Percentiles rank a stretch among this genome's conserved stretches.
Evolutionary conservation across 2,888 invertebrate species (phyloP).

Genomic region (Lepidochrysops patricia): DNA sequence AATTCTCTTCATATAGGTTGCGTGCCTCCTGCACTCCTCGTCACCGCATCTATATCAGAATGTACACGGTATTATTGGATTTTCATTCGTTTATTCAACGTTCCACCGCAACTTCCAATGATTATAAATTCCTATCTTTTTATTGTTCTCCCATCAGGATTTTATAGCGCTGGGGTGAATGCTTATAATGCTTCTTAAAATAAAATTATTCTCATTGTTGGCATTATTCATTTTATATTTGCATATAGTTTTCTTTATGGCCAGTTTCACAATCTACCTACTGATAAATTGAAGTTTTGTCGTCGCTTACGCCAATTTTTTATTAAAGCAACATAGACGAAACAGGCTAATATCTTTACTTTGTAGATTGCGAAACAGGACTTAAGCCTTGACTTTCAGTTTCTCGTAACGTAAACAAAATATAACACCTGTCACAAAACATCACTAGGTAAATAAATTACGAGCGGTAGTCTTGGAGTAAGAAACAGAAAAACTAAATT

Average conservation of each 20-base stretch:
- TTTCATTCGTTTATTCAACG: constrained; percentile 5
- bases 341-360: no score
- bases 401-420: no score
- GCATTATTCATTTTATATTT: no score
- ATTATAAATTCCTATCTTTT: constrained; percentile 3
- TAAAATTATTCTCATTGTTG: neutral
- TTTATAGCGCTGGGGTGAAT: neutral
- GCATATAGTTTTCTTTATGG: no score
- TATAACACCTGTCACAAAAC: no score
- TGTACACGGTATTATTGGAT: constrained; percentile 15
- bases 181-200: neutral
- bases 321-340: no score
- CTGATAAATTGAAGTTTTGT: no score
- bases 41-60: constrained; percentile 23
- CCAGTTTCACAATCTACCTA: no score
- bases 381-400: no score
- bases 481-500: neutral
- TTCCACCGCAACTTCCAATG: neutral
- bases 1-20: constrained; percentile 30
- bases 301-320: no score
- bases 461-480: neutral
- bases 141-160: neutral
- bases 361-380: no score
- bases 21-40: constrained; percentile 23
- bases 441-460: neutral